Percentiles rank a stretch among this genome's conserved stretches.
phyloP scores from a whole-genome alignment of 2,113 vertebrate species.

The Cyanistes caeruleus region DNA sequence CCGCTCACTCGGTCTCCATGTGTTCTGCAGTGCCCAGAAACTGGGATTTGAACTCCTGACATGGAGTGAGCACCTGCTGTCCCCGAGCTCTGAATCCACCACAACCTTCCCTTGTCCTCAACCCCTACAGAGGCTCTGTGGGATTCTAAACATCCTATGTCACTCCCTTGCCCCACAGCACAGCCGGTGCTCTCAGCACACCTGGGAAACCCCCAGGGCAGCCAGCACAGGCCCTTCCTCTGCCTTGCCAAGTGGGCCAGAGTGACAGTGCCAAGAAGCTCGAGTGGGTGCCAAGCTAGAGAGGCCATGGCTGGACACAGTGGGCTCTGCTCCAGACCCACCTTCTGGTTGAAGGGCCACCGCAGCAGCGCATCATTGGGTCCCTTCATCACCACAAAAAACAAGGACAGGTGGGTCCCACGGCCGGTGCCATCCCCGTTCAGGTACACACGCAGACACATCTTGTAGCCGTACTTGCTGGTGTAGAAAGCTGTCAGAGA shows the following conservation, averaged over 20 bases:
- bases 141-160: rapidly evolving
- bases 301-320: rapidly evolving
- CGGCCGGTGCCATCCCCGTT: slow-evolving; percentile 91
- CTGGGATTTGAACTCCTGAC: not conserved
- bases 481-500: slow-evolving; percentile 88
- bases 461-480: slow-evolving; percentile 94
- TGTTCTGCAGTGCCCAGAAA: rapidly evolving
- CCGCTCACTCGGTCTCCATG: rapidly evolving
- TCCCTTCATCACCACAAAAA: slow-evolving; percentile 94
- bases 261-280: rapidly evolving
- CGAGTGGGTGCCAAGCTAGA: not conserved
- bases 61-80: rapidly evolving
- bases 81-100: rapidly evolving
- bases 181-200: not conserved
- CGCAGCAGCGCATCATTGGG: slow-evolving; percentile 86
- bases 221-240: not conserved
- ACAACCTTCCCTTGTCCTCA: rapidly evolving
- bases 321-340: slow-evolving; percentile 9
- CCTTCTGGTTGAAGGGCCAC: slow-evolving; percentile 98
- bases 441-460: slow-evolving; percentile 91
- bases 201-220: not conserved
- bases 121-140: not conserved
- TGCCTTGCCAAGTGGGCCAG: not conserved
- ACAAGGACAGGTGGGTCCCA: slow-evolving; percentile 89
- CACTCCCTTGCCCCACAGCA: not conserved